Conservation (phyloP, 2,113 vertebrate genomes). For the Neodon shergylaensis region DNA sequence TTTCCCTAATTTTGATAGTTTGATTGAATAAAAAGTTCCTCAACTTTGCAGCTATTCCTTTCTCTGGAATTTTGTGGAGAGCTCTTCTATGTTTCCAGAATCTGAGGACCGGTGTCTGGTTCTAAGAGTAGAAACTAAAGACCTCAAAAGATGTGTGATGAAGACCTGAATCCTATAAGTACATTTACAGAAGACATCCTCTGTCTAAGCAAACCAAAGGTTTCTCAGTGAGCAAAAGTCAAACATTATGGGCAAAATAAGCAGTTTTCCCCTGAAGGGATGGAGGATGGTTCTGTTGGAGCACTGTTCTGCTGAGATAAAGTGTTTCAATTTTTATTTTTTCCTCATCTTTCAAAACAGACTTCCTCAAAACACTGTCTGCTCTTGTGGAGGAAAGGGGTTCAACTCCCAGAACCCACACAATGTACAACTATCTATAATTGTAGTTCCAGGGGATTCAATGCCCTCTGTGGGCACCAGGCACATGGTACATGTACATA, state of each 20-base stretch:
- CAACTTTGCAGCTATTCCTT: neutral
- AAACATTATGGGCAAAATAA: conserved; percentile 11
- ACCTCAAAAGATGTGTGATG: neutral
- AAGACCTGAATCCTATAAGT: neutral
- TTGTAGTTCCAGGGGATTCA: neutral
- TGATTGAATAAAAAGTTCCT: neutral
- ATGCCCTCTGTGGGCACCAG: neutral
- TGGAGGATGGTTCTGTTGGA: neutral
- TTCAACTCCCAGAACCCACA: neutral
- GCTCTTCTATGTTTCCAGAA: neutral
- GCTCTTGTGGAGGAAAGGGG: neutral
- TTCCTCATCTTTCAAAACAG: conserved; percentile 4
- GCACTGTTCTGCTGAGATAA: neutral
- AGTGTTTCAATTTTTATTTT: conserved; percentile 52
- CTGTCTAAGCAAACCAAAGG: conserved; percentile 1
- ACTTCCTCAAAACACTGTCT: neutral
- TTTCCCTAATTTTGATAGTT: neutral
- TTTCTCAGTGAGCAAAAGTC: conserved; percentile 44
- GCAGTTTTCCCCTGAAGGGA: conserved; percentile 51
- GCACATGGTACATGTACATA: neutral
- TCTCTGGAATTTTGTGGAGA: neutral
- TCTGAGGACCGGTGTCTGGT: neutral
- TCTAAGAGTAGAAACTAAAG: neutral
- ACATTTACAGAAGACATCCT: neutral
- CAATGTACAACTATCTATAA: neutral